A percentile compares a stretch with the other conserved stretches of the same genome.
Evolutionary conservation across 2,888 invertebrate genomes (phyloP).

Genomic region (Nemotelus nigrinus): DNA sequence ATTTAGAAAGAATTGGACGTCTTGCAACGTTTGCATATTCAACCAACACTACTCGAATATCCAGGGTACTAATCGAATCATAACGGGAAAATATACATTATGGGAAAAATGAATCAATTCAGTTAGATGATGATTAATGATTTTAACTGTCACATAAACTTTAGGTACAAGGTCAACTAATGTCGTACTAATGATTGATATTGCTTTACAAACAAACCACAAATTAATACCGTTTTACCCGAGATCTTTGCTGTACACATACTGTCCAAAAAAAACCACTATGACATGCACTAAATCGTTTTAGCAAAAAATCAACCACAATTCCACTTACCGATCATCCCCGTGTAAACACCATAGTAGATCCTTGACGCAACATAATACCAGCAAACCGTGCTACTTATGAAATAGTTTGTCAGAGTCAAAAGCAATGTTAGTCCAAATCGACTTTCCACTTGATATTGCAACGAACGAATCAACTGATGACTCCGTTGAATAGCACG

Average conservation of each 20-base stretch:
- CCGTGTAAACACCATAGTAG: neutral
- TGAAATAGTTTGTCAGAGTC: constrained; percentile 38
- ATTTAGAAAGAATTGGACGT: no score
- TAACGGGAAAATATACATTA: no score
- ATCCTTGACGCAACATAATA: constrained; percentile 35
- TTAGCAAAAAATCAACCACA: no score
- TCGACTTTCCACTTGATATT: constrained; percentile 16
- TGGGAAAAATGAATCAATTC: no score
- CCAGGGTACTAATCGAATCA: no score
- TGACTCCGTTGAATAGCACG: neutral
- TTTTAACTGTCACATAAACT: no score
- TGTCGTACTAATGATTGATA: neutral
- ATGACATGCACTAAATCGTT: no score
- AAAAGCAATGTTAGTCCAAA: constrained; percentile 23
- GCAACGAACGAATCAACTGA: constrained; percentile 27
- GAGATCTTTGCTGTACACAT: neutral
- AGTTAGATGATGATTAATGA: no score
- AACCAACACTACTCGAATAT: no score
- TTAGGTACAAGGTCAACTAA: no score
- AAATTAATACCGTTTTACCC: neutral
- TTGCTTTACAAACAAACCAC: neutral
- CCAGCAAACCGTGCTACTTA: constrained; percentile 30
- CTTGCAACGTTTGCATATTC: no score
- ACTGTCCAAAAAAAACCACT: neutral
- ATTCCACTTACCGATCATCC: constrained; percentile 28